Conservation (phyloP, 1,140 invertebrate genomes). For the Listronotus bonariensis region DNA sequence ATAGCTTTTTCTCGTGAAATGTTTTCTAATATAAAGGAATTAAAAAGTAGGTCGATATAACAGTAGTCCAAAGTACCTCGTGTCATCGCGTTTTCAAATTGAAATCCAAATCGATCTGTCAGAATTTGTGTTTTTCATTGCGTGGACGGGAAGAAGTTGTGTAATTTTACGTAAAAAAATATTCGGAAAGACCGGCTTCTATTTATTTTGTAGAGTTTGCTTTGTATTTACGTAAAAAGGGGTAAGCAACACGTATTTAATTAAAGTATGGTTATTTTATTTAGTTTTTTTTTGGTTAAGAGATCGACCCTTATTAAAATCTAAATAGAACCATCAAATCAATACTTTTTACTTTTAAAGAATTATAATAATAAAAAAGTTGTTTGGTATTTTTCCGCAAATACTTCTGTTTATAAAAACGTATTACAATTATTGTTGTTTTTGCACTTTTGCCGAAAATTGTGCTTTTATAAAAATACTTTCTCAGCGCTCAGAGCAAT, state of each 20-base stretch:
- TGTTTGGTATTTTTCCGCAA: not conserved
- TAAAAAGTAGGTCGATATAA: not conserved
- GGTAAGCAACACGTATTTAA: too few relatives aligned
- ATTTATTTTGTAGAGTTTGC: too few relatives aligned
- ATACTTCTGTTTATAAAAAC: not conserved
- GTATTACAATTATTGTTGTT: not conserved
- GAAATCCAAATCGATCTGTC: conserved; percentile 10
- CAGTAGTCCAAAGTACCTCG: not conserved
- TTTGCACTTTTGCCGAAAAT: too few relatives aligned
- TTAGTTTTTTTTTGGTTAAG: not conserved
- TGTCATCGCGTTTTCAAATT: not conserved
- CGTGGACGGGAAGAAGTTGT: conserved; percentile 1
- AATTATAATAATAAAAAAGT: not conserved
- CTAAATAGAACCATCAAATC: not conserved
- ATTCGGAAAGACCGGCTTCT: too few relatives aligned
- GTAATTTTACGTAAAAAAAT: too few relatives aligned
- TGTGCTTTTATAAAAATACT: too few relatives aligned
- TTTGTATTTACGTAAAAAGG: too few relatives aligned
- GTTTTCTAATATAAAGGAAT: too few relatives aligned
- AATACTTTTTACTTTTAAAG: not conserved
- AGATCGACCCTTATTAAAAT: not conserved
- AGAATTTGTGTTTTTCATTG: conserved; percentile 5
- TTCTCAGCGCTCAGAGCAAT: too few relatives aligned
- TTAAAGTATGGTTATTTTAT: too few relatives aligned
- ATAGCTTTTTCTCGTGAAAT: too few relatives aligned